These are phyloP conservation scores for Strigamia crassipes DNA, from an alignment of 2,888 invertebrate species.

Conservation along the genomic window DNA sequence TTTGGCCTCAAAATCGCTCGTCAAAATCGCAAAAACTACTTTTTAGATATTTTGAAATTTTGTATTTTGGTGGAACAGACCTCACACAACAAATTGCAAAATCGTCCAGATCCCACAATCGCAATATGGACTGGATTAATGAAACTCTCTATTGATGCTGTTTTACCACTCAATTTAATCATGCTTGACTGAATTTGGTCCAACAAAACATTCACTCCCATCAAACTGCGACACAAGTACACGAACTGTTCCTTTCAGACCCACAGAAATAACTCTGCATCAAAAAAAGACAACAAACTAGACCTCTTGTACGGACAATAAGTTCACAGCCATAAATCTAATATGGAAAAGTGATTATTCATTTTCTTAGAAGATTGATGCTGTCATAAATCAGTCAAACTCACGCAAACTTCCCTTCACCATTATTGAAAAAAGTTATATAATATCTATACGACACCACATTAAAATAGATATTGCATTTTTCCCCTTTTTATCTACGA, in stretches of 20 bases:
- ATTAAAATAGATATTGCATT: neutral
- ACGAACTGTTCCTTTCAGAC: too few relatives aligned
- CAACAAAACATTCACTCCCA: neutral
- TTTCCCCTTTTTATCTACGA: too few relatives aligned
- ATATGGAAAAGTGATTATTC: constrained; percentile 1
- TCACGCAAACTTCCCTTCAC: neutral
- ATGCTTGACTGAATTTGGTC: neutral
- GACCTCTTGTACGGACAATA: neutral
- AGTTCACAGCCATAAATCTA: neutral
- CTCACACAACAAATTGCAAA: too few relatives aligned
- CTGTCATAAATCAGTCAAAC: constrained; percentile 26
- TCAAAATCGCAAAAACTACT: too few relatives aligned
- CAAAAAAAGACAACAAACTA: neutral
- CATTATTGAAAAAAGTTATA: neutral
- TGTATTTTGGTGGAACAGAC: too few relatives aligned
- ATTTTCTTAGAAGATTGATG: neutral
- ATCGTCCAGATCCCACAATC: too few relatives aligned
- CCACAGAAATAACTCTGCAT: neutral
- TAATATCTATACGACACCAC: neutral
- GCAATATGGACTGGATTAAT: too few relatives aligned
- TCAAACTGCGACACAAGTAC: too few relatives aligned
- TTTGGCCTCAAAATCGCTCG: too few relatives aligned
- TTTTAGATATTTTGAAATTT: too few relatives aligned
- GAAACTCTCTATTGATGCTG: too few relatives aligned
- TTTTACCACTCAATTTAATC: too few relatives aligned